Conservation (phyloP, 2,797 vertebrate species). For the Alauda arvensis region DNA sequence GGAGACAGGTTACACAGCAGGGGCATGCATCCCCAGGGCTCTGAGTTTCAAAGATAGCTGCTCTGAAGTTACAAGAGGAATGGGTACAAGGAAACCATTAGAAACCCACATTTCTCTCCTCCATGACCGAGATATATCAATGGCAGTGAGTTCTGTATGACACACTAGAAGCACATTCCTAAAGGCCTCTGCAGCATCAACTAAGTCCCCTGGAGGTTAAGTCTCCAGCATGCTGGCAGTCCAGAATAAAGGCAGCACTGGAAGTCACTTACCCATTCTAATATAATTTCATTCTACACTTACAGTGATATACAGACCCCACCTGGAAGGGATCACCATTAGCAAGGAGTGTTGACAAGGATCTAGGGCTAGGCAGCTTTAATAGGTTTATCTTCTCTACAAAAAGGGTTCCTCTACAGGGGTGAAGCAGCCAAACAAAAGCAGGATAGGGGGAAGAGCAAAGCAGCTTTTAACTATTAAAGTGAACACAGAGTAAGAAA, state of each 20-base stretch:
- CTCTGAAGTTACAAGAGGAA: not conserved
- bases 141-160: not conserved
- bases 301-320: not conserved
- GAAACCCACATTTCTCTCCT: not conserved
- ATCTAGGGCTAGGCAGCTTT: not conserved
- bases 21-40: not conserved
- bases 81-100: not conserved
- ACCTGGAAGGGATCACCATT: not conserved
- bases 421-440: not conserved
- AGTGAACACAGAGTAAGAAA: not conserved
- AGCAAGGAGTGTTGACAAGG: not conserved
- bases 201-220: not conserved
- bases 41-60: not conserved
- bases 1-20: not conserved
- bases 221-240: not conserved
- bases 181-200: not conserved
- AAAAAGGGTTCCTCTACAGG: not conserved
- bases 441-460: not conserved
- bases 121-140: not conserved
- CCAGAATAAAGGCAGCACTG: not conserved
- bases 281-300: not conserved
- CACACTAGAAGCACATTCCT: not conserved
- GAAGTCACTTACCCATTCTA: not conserved
- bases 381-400: not conserved
- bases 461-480: not conserved